Evolutionary conservation across 2,797 vertebrate species (phyloP).

Genomic region (Martes flavigula): DNA sequence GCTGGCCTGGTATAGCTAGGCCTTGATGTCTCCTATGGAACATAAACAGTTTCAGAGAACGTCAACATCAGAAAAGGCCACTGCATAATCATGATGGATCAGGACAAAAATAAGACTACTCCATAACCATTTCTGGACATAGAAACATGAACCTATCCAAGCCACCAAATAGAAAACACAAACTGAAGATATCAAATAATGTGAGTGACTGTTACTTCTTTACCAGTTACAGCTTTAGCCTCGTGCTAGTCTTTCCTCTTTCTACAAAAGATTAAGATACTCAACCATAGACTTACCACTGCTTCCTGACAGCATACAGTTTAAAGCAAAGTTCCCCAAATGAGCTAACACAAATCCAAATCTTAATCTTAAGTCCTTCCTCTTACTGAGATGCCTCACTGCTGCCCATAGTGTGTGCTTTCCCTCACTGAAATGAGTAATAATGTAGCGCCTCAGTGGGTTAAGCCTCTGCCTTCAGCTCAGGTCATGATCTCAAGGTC

Average conservation of each 20-base stretch:
- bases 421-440: background rate
- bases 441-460: background rate
- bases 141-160: background rate
- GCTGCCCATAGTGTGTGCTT: background rate
- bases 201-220: background rate
- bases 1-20: background rate
- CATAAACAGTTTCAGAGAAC: background rate
- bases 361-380: background rate
- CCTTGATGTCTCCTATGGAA: background rate
- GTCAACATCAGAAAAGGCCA: background rate
- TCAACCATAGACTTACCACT: background rate
- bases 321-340: background rate
- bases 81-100: background rate
- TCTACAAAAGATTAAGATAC: background rate
- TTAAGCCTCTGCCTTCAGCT: too few relatives aligned
- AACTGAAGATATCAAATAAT: background rate
- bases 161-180: background rate
- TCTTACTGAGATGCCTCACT: background rate
- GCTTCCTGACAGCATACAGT: background rate
- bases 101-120: background rate
- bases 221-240: background rate
- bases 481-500: too few relatives aligned
- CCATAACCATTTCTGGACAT: background rate
- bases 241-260: constrained; percentile 4
- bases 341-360: background rate